Conservation (phyloP, 23 tunicate genomes). For the Halocynthia aurantium region DNA sequence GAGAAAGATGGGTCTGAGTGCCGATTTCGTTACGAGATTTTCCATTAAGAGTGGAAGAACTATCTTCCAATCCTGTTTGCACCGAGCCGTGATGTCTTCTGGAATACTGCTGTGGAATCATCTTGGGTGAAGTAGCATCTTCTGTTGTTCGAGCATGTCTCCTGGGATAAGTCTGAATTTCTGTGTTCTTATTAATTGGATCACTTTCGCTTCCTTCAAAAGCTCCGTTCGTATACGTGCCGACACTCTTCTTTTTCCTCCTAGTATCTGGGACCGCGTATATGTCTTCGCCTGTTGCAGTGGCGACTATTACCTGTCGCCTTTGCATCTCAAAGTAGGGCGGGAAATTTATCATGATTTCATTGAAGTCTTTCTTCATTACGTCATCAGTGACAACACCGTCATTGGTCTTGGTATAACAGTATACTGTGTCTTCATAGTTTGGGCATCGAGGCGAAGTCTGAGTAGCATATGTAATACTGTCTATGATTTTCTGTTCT, state of each 20-base stretch:
- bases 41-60: too few relatives aligned
- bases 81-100: too few relatives aligned
- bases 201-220: neutral
- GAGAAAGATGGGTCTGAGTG: conserved; percentile 6
- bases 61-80: too few relatives aligned
- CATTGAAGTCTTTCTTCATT: neutral
- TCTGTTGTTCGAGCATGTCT: too few relatives aligned
- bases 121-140: too few relatives aligned
- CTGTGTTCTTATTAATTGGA: too few relatives aligned
- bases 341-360: conserved; percentile 50
- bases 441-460: neutral
- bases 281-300: conserved; percentile 2
- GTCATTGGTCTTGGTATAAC: neutral
- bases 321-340: conserved; percentile 20
- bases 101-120: too few relatives aligned
- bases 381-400: conserved; percentile 2
- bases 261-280: conserved; percentile 8
- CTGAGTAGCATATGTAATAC: neutral
- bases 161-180: neutral
- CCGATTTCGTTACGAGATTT: neutral
- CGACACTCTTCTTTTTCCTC: neutral
- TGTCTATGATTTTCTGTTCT: too few relatives aligned
- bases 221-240: neutral
- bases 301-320: neutral
- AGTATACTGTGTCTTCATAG: neutral